These are phyloP conservation scores for Neoarius graeffei DNA, from an alignment of 2,113 vertebrate genomes.

Conservation along the genomic window DNA sequence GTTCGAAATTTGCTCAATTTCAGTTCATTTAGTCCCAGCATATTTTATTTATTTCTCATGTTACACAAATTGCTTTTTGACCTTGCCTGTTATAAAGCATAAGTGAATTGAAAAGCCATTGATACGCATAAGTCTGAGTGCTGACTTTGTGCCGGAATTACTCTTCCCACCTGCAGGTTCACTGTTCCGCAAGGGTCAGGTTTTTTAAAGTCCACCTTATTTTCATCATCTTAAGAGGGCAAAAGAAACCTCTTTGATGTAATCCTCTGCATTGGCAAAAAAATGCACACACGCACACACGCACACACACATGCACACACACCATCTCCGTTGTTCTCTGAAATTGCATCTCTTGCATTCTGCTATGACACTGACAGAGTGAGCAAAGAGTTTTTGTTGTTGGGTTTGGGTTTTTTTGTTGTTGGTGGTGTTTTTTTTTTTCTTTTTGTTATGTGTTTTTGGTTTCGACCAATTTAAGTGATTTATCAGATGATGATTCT, in stretches of 20 bases:
- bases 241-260: conserved; percentile 66
- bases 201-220: conserved; percentile 47
- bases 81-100: conserved; percentile 72
- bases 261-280: conserved; percentile 60
- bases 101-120: conserved; percentile 73
- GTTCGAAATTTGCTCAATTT: conserved; percentile 68
- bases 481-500: conserved; percentile 22
- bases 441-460: conserved; percentile 36
- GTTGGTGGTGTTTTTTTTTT: conserved; percentile 12
- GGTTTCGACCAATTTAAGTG: conserved; percentile 19
- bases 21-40: conserved; percentile 73
- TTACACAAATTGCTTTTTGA: conserved; percentile 74
- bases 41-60: conserved; percentile 73
- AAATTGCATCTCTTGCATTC: conserved; percentile 56
- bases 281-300: conserved; percentile 40
- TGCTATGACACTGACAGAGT: conserved; percentile 49
- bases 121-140: conserved; percentile 65
- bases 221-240: conserved; percentile 75
- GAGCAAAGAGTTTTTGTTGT: conserved; percentile 43
- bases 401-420: conserved; percentile 31
- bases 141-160: conserved; percentile 61
- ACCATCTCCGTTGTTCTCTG: background rate
- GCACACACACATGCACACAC: conserved; percentile 37
- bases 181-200: conserved; percentile 63
- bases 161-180: conserved; percentile 61